phyloP scores from a whole-genome alignment of 2,797 vertebrate genomes.

The Chromis chromis region DNA sequence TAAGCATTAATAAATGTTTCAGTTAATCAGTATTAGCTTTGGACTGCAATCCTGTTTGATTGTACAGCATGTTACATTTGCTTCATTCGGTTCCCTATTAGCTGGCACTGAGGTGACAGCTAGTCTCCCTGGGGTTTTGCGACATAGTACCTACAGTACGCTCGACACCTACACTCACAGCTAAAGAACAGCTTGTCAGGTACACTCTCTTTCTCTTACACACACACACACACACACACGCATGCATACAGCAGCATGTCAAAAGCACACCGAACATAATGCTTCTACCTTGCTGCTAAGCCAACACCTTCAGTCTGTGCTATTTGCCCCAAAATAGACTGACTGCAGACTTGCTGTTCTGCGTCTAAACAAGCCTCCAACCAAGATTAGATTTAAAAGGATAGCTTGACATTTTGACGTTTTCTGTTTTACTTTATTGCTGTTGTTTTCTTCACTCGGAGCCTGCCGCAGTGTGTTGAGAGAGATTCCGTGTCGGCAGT shows the following conservation, averaged over 20 bases:
- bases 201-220: constrained; percentile 29
- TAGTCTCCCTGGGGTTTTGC: constrained; percentile 33
- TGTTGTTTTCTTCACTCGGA: constrained; percentile 24
- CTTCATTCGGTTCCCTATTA: constrained; percentile 42
- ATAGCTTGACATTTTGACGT: constrained; percentile 40
- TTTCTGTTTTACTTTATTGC: constrained; percentile 40
- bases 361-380: constrained; percentile 39
- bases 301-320: constrained; percentile 58
- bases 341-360: constrained; percentile 48
- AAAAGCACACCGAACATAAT: constrained; percentile 53
- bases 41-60: neutral
- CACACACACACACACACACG: neutral
- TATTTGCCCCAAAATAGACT: constrained; percentile 59
- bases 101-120: constrained; percentile 36
- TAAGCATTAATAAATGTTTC: neutral
- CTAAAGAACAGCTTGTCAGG: constrained; percentile 62
- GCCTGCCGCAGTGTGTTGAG: constrained; percentile 11
- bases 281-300: constrained; percentile 49
- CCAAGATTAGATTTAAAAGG: constrained; percentile 51
- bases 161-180: constrained; percentile 63
- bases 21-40: constrained; percentile 2
- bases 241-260: constrained; percentile 35
- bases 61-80: constrained; percentile 16
- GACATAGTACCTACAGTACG: constrained; percentile 42
- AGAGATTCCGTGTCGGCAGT: constrained; percentile 30